Evolutionary conservation across 2,888 invertebrate genomes (phyloP).

Genomic region (Acheta domesticus): DNA sequence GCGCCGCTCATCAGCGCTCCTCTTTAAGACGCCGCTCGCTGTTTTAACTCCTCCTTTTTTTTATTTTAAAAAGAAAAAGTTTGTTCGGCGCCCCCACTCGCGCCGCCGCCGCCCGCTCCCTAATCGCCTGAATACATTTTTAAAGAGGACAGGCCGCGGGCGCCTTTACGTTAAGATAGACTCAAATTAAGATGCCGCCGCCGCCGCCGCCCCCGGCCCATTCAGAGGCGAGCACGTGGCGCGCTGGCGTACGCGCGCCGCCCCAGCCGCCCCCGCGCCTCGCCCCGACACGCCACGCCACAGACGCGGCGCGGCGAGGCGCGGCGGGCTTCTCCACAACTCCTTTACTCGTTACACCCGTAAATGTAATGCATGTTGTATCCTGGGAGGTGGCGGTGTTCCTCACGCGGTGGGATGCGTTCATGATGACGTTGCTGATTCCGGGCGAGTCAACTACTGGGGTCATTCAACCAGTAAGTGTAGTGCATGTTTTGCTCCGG

Average conservation of each 20-base stretch:
- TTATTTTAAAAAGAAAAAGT: constrained; percentile 26
- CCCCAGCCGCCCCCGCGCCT: neutral
- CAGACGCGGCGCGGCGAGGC: too few species aligned
- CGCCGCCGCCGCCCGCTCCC: constrained; percentile 22
- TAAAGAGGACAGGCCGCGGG: constrained; percentile 29
- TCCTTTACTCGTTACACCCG: too few species aligned
- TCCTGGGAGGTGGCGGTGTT: too few species aligned
- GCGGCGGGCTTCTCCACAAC: too few species aligned
- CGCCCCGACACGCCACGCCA: too few species aligned
- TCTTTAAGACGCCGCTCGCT: constrained; percentile 21
- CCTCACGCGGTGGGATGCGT: too few species aligned
- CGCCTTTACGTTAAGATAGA: constrained; percentile 22
- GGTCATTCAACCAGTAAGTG: too few species aligned
- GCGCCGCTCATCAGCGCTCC: constrained; percentile 5
- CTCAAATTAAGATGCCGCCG: neutral
- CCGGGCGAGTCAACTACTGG: too few species aligned
- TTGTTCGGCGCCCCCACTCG: constrained; percentile 18
- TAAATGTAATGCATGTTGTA: too few species aligned
- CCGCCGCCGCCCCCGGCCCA: neutral
- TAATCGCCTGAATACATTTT: constrained; percentile 34
- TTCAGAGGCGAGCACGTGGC: neutral
- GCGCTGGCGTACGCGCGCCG: neutral
- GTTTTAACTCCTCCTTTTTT: constrained; percentile 23
- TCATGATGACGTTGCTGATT: too few species aligned
- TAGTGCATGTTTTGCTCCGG: too few species aligned